Evolutionary conservation across 2,888 invertebrate species (phyloP), one percentile per base, ranked within the genome.

Genomic region (Hemistola chrysoprasaria): DNA sequence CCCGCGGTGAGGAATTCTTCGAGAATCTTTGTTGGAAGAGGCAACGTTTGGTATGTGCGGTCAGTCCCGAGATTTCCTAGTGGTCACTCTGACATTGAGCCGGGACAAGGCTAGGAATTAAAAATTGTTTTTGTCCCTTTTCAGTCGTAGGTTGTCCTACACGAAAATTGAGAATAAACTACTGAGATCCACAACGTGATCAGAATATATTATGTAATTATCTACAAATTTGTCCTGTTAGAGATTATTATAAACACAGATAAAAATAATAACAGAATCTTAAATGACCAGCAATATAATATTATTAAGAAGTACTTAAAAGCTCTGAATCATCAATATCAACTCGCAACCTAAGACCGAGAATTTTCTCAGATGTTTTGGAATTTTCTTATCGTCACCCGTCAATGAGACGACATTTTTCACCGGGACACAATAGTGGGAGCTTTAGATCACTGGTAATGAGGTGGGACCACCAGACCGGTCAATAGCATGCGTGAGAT

Each of bases 371-470:
- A 11, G 27, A 33, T 50, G 48, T 48, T 40, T 40, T 26, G 45
- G 63, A 50, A 58, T 64, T 68, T 69, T 59, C 72, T 87, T 87
- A 88, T 87, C 87, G 77, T 67, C 78, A 78, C 78, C 80, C 85
- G 85, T 83, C 86, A 82, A 61, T 75, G 71, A 60, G 50, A 60
- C 66, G 72, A 79, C 82, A 85, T 87, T 85, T 84, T 86, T 87
- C 84, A 86, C 71, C 71, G 71, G 70, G 73, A 72, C 57, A 84
- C 78, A 80, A 79, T 83, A 76, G 79, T 78, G 76, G 76, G 77
- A 68, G 61, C 62, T 69, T 65, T 68, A 69, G 71, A 74, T 75
- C 56, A 63, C 66, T 74, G 67, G 74, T 86, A 86, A 86, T 85
- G 83, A 83, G 79, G 43, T 38, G 43, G 74, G 87, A 86, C 87